Evolutionary conservation across 2,113 vertebrate genomes (phyloP), one percentile per base, ranked within the genome.

Genomic region (Hippocampus barbouri): DNA sequence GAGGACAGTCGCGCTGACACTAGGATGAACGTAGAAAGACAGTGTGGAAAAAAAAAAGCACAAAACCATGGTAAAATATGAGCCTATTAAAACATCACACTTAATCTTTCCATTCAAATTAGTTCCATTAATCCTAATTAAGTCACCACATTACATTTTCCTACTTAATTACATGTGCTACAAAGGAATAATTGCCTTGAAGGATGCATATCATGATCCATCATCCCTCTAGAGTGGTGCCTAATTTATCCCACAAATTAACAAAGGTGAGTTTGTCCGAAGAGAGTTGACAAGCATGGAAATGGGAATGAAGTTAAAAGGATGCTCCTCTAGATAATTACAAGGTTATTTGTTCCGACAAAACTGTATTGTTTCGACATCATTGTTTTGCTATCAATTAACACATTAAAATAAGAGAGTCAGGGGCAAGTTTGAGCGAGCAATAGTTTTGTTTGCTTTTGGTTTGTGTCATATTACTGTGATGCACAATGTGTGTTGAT

Each of bases 61-160:
- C 64, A 47, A 25, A 47, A 47, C 14, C 41, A 23, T 4, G 76
- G 56, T 90, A 83, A 89, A 89, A 89, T 83, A 90, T 84, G 82
- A 88, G 81, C 62, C 62, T 73, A 82, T 87, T 89, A 88, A 86
- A 88, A 82, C 77, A 81, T 76, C 80, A 75, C 84, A 83, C 85
- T 92, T 91, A 91, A 91, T 91, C 87, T 88, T 86, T 91, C 88
- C 73, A 70, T 91, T 88, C 68, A 85, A 89, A 89, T 89, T 86
- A 81, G 88, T 73, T 53, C 84, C 76, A 89, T 92, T 91, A 90
- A 91, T 93, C 89, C 89, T 88, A 91, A 91, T 93, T 92, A 91
- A 90, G 91, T 87, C 54, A 23, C 79, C 82, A 90, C 85, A 88
- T 90, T 89, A 88, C 87, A 91, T 90, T 91, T 90, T 81, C 75